Evolutionary conservation across 2,888 invertebrate genomes (phyloP), one percentile per base, ranked within the genome.

Genomic region (Sialis lutaria): DNA sequence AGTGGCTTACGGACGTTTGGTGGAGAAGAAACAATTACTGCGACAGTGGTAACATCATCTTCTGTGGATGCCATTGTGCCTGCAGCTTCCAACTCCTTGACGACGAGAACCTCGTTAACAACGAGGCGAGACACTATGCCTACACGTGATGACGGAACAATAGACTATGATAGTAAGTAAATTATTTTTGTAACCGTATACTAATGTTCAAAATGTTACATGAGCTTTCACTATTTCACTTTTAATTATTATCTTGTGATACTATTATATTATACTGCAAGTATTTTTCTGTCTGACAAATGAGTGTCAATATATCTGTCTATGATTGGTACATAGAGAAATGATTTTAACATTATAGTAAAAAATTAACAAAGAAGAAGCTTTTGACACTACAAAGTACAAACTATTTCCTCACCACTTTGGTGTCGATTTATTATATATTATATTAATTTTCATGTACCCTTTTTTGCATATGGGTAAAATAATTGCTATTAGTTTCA

Each of bases 131-230:
- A 67, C 53, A 73, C 69, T 55, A 65, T 68, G 51, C 75, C 75
- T 41, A 67, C 71, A 46, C 75, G 74, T 46, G 72, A 74, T 41
- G 81, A 82, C 58, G 84, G 82, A 49, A 77, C 78, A 51, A 74
- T 87, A 53, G 85, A 87, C 66, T 87, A 85, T 60, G 87, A 87
- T 67, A 82, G 82, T 82, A 57, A 66, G 67, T 54, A 39, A 43
- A 48, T 51, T 46, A 40, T 47, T 48, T n/a, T 13, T 40, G 30
- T 42, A 42, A 33, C 4, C n/a, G n/a, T n/a, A n/a, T n/a, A n/a
- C n/a, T n/a, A n/a, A n/a, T n/a, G n/a, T n/a, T n/a, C n/a, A n/a
- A n/a, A n/a, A n/a, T n/a, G n/a, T n/a, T n/a, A n/a, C n/a, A n/a
- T n/a, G n/a, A n/a, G n/a, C n/a, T n/a, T n/a, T n/a, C n/a, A n/a